Conservation (phyloP, 2,888 invertebrate species). For the Geophilus truncorum region DNA sequence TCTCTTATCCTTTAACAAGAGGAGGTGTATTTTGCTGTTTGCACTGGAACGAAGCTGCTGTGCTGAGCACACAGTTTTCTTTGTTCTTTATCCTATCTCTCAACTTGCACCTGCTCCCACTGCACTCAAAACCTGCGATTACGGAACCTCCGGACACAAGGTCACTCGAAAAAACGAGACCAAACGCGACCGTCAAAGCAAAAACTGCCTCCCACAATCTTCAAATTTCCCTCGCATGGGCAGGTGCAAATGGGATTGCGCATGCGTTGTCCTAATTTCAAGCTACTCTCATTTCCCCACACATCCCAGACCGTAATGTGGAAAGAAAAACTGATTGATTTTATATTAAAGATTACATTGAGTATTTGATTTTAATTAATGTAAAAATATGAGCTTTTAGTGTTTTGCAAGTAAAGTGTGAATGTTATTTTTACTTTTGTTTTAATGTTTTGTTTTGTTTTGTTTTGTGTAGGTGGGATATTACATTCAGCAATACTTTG, state of each 20-base stretch:
- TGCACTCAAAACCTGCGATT: constrained; percentile 2
- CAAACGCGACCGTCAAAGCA: not conserved
- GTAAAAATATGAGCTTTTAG: too few species aligned
- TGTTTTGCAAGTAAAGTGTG: too few species aligned
- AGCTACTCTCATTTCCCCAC: not conserved
- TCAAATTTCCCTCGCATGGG: constrained; percentile 4
- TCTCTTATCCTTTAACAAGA: constrained; percentile 3
- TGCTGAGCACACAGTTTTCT: constrained; percentile 19
- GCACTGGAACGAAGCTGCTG: constrained; percentile 13
- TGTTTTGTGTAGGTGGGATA: too few species aligned
- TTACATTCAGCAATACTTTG: too few species aligned
- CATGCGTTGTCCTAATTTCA: not conserved
- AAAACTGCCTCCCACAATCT: not conserved
- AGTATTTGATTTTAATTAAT: too few species aligned
- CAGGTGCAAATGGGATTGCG: not conserved
- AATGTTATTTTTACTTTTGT: too few species aligned
- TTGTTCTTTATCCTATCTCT: constrained; percentile 13
- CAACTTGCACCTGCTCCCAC: not conserved
- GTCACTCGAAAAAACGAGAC: constrained; percentile 2
- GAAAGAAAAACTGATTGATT: too few species aligned
- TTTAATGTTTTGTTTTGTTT: too few species aligned
- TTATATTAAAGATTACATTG: too few species aligned
- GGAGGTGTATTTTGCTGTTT: constrained; percentile 9
- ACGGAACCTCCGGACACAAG: constrained; percentile 21
- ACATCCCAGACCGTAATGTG: too few species aligned